phyloP scores from a whole-genome alignment of 2,113 vertebrate genomes.

The Oriolus oriolus region DNA sequence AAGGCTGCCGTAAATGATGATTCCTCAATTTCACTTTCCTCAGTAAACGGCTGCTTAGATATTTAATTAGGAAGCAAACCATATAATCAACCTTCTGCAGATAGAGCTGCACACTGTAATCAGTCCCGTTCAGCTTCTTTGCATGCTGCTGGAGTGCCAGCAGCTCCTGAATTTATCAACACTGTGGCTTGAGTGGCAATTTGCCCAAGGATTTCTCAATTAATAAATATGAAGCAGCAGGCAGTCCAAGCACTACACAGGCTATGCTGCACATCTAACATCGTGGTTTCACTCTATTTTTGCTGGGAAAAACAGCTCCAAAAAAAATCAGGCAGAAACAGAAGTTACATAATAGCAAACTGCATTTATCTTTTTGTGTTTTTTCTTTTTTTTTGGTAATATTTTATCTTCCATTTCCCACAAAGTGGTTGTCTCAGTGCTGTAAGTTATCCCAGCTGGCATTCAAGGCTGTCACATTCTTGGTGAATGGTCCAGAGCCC shows the following conservation, averaged over 20 bases:
- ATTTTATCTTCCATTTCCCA: neutral
- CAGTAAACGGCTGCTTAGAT: neutral
- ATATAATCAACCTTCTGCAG: constrained; percentile 32
- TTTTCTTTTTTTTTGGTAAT: neutral
- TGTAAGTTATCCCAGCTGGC: neutral
- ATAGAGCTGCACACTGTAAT: neutral
- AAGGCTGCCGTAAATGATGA: neutral
- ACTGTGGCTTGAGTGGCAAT: neutral
- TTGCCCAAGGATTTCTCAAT: constrained; percentile 30
- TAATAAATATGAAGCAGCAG: constrained; percentile 49
- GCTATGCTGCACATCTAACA: neutral
- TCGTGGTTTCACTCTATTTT: neutral
- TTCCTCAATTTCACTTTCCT: constrained; percentile 4
- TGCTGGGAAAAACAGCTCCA: neutral
- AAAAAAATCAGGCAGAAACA: neutral
- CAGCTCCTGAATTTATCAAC: constrained; percentile 30
- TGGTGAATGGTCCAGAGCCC: neutral
- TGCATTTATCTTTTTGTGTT: neutral
- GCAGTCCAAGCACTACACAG: neutral
- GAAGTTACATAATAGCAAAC: neutral
- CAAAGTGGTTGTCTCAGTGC: neutral
- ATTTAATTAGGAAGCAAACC: constrained; percentile 54
- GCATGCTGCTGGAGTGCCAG: neutral
- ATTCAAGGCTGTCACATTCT: neutral
- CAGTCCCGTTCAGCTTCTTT: neutral